phyloP scores from a whole-genome alignment of 2,113 vertebrate species.

The Poeciliopsis retropinna region DNA sequence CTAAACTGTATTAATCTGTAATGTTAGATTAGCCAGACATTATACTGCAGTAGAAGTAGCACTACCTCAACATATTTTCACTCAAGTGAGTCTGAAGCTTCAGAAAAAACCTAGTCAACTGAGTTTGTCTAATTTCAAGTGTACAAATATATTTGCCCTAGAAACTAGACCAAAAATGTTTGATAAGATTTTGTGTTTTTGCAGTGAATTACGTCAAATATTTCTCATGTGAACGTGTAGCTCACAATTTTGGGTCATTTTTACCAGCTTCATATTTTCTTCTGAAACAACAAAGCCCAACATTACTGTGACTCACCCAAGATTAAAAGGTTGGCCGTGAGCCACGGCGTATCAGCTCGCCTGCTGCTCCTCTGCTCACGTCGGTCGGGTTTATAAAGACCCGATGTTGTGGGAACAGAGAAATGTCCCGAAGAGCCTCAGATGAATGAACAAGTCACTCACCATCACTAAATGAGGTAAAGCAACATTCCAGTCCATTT shows the following conservation, averaged over 20 bases:
- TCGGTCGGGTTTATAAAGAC: conserved; percentile 34
- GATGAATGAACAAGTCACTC: conserved; percentile 33
- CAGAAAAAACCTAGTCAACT: no score
- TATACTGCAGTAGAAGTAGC: no score
- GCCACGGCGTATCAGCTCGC: conserved; percentile 42
- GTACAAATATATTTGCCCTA: no score
- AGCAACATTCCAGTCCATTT: neutral
- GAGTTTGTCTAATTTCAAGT: no score
- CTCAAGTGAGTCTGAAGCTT: no score
- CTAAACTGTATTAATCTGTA: no score
- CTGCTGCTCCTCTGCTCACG: conserved; percentile 37
- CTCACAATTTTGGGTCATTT: neutral
- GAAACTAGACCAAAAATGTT: no score
- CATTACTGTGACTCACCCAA: neutral
- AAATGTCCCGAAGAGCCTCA: conserved; percentile 56
- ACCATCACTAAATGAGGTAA: conserved; percentile 64
- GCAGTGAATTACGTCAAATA: no score
- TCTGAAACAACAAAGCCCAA: neutral
- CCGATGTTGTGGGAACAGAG: neutral
- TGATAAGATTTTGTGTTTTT: no score
- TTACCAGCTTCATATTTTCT: neutral
- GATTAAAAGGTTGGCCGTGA: neutral
- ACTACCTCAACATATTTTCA: no score
- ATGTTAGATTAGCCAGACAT: no score
- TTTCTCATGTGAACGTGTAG: neutral